Evolutionary conservation across 2,888 invertebrate genomes (phyloP), one percentile per base, ranked within the genome.

Genomic region (Drosophila atripex): DNA sequence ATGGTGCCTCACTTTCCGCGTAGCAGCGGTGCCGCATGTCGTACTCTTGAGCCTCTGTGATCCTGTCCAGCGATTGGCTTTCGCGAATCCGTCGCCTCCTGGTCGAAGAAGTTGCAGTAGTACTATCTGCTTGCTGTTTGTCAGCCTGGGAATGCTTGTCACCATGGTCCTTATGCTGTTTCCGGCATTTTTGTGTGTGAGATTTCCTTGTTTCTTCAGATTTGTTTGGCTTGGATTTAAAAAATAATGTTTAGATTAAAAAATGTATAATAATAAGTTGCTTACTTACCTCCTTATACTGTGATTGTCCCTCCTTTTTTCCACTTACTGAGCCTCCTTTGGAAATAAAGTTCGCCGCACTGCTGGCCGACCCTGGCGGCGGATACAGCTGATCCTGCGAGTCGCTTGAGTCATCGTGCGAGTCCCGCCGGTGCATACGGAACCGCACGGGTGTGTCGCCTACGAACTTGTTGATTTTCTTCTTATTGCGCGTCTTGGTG

Each of bases 371-470:
- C 16, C 85, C 89, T 35, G 85, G 76, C 43, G 89, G 86, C 39
- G 90, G 88, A 78, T 88, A 90, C 21, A 90, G 77, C 49, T 95
- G 94, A 92, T 96, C 96, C 90, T 96, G 96, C 28, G 96, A 96
- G 90, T 97, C 96, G 89, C 96, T 96, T 23, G 96, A 96, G 90
- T 96, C 96, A 88, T 96, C 96, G 91, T 96, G 95, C 46, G 96
- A 96, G 89, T 97, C 96, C 9, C 96, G 93, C 18, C 96, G 93
- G 65, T 92, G 92, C 71, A 93, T 92, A 61, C 94, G 92, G 39
- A 95, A 93, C 77, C 95, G 94, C 6, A 92, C 93, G 43, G 94
- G 93, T 23, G 94, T 93, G 54, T 90, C 91, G n/a, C 91, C 90
- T 39, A 93, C 93, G 57, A 96, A 93, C 88, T 95, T 95, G 71